phyloP scores from a whole-genome alignment of 2,797 vertebrate genomes.

The Helicolenus hilgendorfi region DNA sequence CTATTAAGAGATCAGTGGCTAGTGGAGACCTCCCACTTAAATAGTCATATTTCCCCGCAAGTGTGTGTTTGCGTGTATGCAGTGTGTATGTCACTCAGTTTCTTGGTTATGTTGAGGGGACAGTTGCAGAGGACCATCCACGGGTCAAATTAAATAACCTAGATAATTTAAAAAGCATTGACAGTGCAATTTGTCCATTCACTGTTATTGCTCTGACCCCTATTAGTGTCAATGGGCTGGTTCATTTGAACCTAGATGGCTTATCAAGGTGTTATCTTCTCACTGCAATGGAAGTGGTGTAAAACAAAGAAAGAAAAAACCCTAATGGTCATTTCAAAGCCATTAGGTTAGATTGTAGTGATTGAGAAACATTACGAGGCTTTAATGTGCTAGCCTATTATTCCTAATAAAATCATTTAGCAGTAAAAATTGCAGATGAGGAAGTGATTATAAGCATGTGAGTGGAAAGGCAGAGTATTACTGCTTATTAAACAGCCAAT shows the following conservation, averaged over 20 bases:
- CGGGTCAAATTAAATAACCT: constrained; percentile 99
- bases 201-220: constrained; percentile 98
- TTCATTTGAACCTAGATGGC: constrained; percentile 92
- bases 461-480: constrained; percentile 45
- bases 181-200: constrained; percentile 96
- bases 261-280: constrained; percentile 89
- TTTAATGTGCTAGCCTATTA: constrained; percentile 74
- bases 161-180: constrained; percentile 98
- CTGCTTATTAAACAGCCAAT: constrained; percentile 72
- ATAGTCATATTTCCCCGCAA: constrained; percentile 87
- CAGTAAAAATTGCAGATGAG: constrained; percentile 76
- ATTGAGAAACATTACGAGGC: constrained; percentile 71
- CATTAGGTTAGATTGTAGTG: constrained; percentile 77
- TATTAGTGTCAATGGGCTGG: constrained; percentile 94
- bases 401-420: constrained; percentile 79
- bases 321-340: constrained; percentile 74
- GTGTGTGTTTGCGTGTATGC: constrained; percentile 50
- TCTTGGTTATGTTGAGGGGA: constrained; percentile 90
- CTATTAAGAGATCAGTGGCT: constrained; percentile 97
- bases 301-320: constrained; percentile 68
- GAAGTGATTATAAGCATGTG: constrained; percentile 69
- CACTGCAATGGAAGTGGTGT: constrained; percentile 62
- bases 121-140: constrained; percentile 90
- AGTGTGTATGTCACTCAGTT: constrained; percentile 42
- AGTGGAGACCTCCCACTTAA: constrained; percentile 99